Conservation (phyloP, 2,888 invertebrate genomes). For the Chironomus riparius region DNA sequence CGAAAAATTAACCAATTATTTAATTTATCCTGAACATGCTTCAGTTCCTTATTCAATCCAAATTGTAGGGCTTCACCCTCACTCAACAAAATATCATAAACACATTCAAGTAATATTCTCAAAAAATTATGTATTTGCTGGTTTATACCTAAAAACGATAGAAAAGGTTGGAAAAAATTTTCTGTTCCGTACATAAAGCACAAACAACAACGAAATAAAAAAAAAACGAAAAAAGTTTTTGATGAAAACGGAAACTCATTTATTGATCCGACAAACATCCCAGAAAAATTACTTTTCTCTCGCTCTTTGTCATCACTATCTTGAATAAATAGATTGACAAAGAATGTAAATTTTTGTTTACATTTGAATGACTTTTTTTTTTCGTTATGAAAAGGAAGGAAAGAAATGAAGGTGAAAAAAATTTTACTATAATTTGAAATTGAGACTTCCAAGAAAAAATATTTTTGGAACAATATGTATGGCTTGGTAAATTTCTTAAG, state of each 20-base stretch:
- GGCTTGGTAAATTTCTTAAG: too few species aligned
- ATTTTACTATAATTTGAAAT: too few species aligned
- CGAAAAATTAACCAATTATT: background rate
- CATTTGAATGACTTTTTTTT: background rate
- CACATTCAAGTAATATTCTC: background rate
- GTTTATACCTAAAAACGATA: background rate
- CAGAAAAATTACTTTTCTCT: constrained; percentile 3
- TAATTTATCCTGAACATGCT: too few species aligned
- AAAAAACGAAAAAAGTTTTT: background rate
- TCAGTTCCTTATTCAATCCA: background rate
- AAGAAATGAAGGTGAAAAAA: too few species aligned
- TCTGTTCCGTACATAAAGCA: background rate
- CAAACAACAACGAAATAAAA: background rate
- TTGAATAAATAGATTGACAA: background rate
- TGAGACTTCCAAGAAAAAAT: too few species aligned
- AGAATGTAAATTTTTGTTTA: background rate
- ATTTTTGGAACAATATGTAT: too few species aligned
- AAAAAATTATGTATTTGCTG: background rate
- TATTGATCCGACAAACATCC: constrained; percentile 16
- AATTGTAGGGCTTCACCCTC: background rate
- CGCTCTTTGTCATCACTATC: constrained; percentile 19
- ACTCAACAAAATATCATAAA: background rate
- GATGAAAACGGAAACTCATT: constrained; percentile 9
- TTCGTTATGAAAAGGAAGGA: too few species aligned
- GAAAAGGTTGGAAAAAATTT: background rate